Conservation (phyloP, 2,113 vertebrate species). For the Leucopsar rothschildi region DNA sequence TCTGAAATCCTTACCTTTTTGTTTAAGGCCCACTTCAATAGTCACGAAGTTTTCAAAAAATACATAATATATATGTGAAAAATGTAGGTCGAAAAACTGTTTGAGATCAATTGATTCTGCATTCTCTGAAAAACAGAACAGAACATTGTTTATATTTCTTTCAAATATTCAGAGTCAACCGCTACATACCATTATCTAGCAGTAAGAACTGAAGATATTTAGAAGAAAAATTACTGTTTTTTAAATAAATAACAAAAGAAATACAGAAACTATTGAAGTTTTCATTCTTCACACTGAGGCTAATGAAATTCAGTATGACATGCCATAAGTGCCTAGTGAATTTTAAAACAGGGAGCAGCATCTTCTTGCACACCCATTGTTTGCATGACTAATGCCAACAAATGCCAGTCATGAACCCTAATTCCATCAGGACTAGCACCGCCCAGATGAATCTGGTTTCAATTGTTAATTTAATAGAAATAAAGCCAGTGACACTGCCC, state of each 20-base stretch:
- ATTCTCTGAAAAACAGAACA: conserved; percentile 85
- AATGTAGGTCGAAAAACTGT: conserved; percentile 95
- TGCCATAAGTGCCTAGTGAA: rapidly evolving
- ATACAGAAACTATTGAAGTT: not conserved
- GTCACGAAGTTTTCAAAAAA: conserved; percentile 99
- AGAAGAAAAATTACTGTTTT: not conserved
- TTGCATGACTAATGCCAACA: not conserved
- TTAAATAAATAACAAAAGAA: not conserved
- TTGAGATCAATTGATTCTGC: conserved; percentile 93
- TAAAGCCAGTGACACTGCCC: not conserved
- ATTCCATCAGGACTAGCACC: not conserved
- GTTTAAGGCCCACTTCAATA: conserved; percentile 95
- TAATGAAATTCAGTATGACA: not conserved
- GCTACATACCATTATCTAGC: not conserved
- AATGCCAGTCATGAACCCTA: not conserved
- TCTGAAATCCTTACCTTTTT: conserved; percentile 85
- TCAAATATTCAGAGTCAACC: not conserved
- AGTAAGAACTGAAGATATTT: not conserved
- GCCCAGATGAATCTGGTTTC: not conserved
- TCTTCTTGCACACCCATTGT: not conserved
- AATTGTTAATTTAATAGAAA: not conserved
- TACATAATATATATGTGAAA: conserved; percentile 98
- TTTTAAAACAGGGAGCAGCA: not conserved
- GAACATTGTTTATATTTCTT: not conserved
- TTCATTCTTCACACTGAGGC: not conserved